phyloP scores from a whole-genome alignment of 2,113 vertebrate genomes.

The Spea bombifrons region DNA sequence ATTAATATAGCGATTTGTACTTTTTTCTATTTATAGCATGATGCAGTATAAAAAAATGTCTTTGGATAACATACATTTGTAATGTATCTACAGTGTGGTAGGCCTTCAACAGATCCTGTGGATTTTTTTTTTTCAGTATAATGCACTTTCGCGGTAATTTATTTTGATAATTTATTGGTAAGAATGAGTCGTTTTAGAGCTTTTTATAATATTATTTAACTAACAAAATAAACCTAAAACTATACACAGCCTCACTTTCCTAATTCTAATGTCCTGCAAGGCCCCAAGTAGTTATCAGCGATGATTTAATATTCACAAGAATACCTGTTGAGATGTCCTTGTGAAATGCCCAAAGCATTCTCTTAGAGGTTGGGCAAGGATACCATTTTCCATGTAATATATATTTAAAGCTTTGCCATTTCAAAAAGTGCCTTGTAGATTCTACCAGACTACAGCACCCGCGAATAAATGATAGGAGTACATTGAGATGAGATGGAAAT shows the following conservation, averaged over 20 bases:
- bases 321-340: conserved; percentile 45
- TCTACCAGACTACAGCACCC: conserved; percentile 48
- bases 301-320: conserved; percentile 34
- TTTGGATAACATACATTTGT: too few species aligned
- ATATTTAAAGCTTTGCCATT: conserved; percentile 48
- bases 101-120: too few species aligned
- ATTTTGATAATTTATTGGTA: neutral
- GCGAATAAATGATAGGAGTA: conserved; percentile 52
- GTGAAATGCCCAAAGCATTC: conserved; percentile 26
- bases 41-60: too few species aligned
- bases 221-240: conserved; percentile 11
- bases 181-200: neutral
- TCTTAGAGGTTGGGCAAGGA: conserved; percentile 32
- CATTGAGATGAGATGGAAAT: conserved; percentile 50
- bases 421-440: conserved; percentile 37
- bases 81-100: too few species aligned
- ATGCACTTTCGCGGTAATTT: too few species aligned
- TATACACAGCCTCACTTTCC: neutral
- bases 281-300: conserved; percentile 32
- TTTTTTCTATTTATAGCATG: too few species aligned
- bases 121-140: too few species aligned
- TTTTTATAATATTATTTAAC: neutral
- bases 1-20: too few species aligned
- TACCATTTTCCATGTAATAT: conserved; percentile 33
- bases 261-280: conserved; percentile 14